Conservation (phyloP, 2,113 vertebrate genomes). For the Eptesicus fuscus region DNA sequence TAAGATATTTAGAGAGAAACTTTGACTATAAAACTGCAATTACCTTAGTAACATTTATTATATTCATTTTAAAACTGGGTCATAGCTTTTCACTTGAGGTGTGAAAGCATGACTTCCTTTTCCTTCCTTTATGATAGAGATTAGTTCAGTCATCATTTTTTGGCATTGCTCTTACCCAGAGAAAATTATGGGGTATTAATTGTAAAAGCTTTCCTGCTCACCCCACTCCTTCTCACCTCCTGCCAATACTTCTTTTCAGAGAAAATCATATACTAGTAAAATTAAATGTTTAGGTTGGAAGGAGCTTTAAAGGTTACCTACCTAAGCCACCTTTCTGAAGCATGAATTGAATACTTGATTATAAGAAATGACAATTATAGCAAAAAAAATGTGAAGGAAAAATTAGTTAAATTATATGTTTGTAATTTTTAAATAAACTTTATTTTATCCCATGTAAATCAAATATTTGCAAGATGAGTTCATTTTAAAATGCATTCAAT, state of each 20-base stretch:
- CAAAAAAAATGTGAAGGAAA: constrained; percentile 3
- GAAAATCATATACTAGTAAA: constrained; percentile 10
- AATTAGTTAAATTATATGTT: background rate
- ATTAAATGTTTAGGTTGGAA: background rate
- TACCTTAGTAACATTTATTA: constrained; percentile 42
- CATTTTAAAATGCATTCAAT: background rate
- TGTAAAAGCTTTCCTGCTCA: background rate
- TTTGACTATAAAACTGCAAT: constrained; percentile 46
- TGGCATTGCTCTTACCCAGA: constrained; percentile 18
- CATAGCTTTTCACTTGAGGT: constrained; percentile 34
- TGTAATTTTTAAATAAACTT: background rate
- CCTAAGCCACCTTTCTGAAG: background rate
- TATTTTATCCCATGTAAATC: background rate
- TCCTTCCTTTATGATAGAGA: constrained; percentile 31
- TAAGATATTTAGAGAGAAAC: constrained; percentile 4
- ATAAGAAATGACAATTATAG: background rate
- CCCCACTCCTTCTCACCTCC: background rate
- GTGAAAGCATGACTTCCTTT: constrained; percentile 38
- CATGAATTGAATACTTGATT: background rate
- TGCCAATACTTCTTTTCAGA: background rate
- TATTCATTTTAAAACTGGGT: background rate
- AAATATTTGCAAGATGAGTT: background rate
- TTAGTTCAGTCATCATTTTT: constrained; percentile 39
- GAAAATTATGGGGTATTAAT: constrained; percentile 56
- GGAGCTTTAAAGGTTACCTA: background rate